A percentile compares a stretch with the other conserved stretches of the same genome.
Evolutionary conservation across 2,888 invertebrate species (phyloP).

Genomic region (Leptopterna dolabrata): DNA sequence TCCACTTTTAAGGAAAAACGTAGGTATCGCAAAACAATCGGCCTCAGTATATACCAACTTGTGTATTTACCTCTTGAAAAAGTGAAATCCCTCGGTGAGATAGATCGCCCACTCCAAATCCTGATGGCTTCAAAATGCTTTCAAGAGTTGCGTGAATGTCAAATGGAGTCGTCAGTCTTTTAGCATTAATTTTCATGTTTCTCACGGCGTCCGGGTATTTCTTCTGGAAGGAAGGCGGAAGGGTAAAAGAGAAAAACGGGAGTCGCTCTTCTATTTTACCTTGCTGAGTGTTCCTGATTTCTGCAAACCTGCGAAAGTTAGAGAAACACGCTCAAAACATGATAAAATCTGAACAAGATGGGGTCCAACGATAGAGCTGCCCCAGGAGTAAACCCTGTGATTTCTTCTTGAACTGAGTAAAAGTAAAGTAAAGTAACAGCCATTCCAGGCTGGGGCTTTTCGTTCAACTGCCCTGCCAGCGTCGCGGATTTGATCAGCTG

Average conservation of each 20-base stretch:
- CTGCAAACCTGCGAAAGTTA: slow-evolving; percentile 75
- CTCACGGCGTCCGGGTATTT: slow-evolving; percentile 72
- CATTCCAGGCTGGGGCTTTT: too few species aligned
- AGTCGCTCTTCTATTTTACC: slow-evolving; percentile 92
- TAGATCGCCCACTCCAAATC: slow-evolving; percentile 70
- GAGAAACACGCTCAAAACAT: background rate
- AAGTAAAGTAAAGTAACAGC: too few species aligned
- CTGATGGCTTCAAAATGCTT: slow-evolving; percentile 73
- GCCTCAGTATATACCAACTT: too few species aligned
- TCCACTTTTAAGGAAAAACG: too few species aligned
- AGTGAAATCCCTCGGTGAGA: slow-evolving; percentile 73
- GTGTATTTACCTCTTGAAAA: slow-evolving; percentile 71
- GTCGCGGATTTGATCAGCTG: too few species aligned
- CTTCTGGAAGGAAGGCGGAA: slow-evolving; percentile 78
- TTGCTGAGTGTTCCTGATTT: slow-evolving; percentile 85
- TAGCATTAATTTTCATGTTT: slow-evolving; percentile 75
- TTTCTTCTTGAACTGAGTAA: too few species aligned
- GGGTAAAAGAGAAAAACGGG: slow-evolving; percentile 84
- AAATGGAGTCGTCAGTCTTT: slow-evolving; percentile 85
- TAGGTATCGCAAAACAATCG: too few species aligned
- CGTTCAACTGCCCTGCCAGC: too few species aligned
- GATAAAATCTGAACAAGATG: too few species aligned
- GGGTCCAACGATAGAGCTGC: too few species aligned
- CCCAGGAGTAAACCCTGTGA: too few species aligned
- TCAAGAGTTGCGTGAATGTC: slow-evolving; percentile 86